phyloP scores from a whole-genome alignment of 2,888 invertebrate species.

The Phlogophora meticulosa region DNA sequence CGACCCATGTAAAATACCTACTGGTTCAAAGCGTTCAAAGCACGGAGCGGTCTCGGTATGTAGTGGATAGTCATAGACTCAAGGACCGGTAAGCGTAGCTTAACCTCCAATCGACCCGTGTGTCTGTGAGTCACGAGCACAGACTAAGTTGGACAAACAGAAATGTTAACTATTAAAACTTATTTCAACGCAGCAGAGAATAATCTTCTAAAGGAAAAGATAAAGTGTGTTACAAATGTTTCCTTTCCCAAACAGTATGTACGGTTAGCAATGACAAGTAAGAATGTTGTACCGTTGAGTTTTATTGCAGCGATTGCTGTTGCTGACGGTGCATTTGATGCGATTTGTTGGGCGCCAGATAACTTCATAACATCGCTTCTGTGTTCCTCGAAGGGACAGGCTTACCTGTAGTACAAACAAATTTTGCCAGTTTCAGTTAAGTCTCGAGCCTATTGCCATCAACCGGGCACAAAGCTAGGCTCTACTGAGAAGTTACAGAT shows the following conservation, averaged over 20 bases:
- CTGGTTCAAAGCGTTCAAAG: too few species aligned
- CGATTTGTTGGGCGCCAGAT: background rate
- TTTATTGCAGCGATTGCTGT: conserved; percentile 43
- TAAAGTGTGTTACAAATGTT: conserved; percentile 60
- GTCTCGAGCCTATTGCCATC: too few species aligned
- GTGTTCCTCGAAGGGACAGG: too few species aligned
- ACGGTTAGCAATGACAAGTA: conserved; percentile 61
- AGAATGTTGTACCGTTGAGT: conserved; percentile 59
- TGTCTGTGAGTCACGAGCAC: background rate
- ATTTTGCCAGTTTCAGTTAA: too few species aligned
- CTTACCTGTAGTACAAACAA: too few species aligned
- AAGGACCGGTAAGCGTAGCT: too few species aligned
- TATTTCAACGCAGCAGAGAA: conserved; percentile 40
- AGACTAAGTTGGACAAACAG: conserved; percentile 31
- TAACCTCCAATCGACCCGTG: too few species aligned
- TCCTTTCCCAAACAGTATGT: conserved; percentile 38
- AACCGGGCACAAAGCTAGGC: too few species aligned
- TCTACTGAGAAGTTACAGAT: too few species aligned
- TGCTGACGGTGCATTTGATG: conserved; percentile 42
- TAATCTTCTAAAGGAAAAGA: conserved; percentile 49
- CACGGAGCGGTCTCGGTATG: too few species aligned
- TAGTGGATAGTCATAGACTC: too few species aligned
- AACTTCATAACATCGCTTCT: background rate
- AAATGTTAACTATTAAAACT: conserved; percentile 20
- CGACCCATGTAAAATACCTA: too few species aligned